These are phyloP conservation scores for Calcarius lapponicus DNA, from an alignment of 2,797 vertebrate species.

Conservation along the genomic window DNA sequence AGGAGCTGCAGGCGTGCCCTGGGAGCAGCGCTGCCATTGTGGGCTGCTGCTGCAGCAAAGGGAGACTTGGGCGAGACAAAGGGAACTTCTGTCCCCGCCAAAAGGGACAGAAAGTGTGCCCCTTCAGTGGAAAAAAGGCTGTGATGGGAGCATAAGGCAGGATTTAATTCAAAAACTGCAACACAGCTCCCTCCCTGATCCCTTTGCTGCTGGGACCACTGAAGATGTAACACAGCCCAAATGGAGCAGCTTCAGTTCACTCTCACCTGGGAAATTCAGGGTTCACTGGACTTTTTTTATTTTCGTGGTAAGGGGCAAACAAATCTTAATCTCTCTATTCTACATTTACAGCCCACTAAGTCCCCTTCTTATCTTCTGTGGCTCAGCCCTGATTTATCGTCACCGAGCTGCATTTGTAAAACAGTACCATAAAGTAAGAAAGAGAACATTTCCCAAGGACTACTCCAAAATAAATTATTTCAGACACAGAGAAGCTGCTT, in stretches of 20 bases:
- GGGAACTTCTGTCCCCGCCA: neutral
- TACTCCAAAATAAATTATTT: constrained; percentile 80
- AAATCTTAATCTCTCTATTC: constrained; percentile 72
- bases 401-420: constrained; percentile 68
- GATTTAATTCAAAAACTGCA: neutral
- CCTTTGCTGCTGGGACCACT: neutral
- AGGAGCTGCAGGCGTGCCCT: neutral
- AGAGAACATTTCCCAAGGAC: constrained; percentile 76
- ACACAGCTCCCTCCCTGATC: neutral
- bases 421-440: constrained; percentile 72
- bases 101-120: neutral
- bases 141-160: neutral
- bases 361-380: constrained; percentile 67
- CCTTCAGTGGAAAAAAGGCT: neutral
- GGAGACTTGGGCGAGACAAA: neutral
- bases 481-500: constrained; percentile 71
- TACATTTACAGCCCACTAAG: constrained; percentile 69
- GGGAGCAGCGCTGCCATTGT: rapidly evolving
- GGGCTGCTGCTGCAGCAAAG: neutral
- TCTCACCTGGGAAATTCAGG: constrained; percentile 11
- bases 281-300: constrained; percentile 33
- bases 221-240: neutral
- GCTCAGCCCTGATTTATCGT: constrained; percentile 70
- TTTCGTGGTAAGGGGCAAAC: constrained; percentile 59
- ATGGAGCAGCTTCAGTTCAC: neutral